These are phyloP conservation scores for Drosophila barbarae DNA, from an alignment of 2,888 invertebrate genomes.

Conservation along the genomic window DNA sequence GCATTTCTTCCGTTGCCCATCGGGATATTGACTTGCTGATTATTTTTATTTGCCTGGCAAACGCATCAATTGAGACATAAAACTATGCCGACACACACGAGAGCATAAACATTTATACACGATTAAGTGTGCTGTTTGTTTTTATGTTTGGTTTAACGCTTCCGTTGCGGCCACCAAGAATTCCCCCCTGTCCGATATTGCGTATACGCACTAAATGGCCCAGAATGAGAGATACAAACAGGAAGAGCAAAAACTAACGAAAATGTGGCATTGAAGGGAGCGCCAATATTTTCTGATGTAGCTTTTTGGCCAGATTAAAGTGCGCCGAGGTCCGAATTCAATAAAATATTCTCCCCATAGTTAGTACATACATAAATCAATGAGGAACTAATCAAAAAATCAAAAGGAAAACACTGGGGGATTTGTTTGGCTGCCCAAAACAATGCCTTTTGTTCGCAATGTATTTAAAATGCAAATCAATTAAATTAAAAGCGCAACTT, in stretches of 20 bases:
- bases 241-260: slow-evolving; percentile 21
- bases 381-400: slow-evolving; percentile 66
- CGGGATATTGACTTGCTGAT: slow-evolving; percentile 68
- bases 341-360: slow-evolving; percentile 26
- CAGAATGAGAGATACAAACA: slow-evolving; percentile 60
- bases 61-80: slow-evolving; percentile 70
- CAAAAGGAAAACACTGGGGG: slow-evolving; percentile 48
- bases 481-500: slow-evolving; percentile 52
- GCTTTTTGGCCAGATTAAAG: slow-evolving; percentile 30
- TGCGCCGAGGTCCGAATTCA: slow-evolving; percentile 35
- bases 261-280: slow-evolving; percentile 19
- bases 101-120: slow-evolving; percentile 71
- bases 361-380: slow-evolving; percentile 56
- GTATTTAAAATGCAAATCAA: slow-evolving; percentile 56
- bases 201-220: slow-evolving; percentile 64
- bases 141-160: slow-evolving; percentile 74
- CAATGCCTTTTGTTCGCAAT: slow-evolving; percentile 16
- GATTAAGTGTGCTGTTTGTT: slow-evolving; percentile 75
- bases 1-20: slow-evolving; percentile 47
- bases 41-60: slow-evolving; percentile 70
- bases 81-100: slow-evolving; percentile 57
- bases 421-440: slow-evolving; percentile 30
- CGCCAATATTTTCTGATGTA: slow-evolving; percentile 3
- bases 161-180: slow-evolving; percentile 48
- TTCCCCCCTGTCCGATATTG: slow-evolving; percentile 42